These are phyloP conservation scores for Dendrocincla fuliginosa DNA, from an alignment of 2,797 vertebrate species.

Conservation along the genomic window DNA sequence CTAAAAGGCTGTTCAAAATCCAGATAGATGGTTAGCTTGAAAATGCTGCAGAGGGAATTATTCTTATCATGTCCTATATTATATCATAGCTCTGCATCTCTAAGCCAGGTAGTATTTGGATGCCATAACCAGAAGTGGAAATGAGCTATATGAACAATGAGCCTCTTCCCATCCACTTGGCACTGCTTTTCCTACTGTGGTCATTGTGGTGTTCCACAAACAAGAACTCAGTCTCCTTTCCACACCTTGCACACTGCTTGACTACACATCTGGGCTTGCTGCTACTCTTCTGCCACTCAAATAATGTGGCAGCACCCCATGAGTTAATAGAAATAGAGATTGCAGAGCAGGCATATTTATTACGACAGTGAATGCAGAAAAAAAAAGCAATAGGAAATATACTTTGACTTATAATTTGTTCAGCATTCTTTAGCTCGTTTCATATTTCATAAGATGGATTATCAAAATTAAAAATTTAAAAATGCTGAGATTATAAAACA, in stretches of 20 bases:
- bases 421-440: slow-evolving; percentile 11
- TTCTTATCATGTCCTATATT: not conserved
- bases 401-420: not conserved
- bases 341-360: not conserved
- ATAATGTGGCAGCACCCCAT: not conserved
- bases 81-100: not conserved
- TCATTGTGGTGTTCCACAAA: not conserved
- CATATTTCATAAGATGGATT: not conserved
- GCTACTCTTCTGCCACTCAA: not conserved
- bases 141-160: not conserved
- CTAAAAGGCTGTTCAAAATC: not conserved
- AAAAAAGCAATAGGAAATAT: slow-evolving; percentile 3
- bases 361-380: not conserved
- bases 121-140: not conserved
- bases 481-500: not conserved
- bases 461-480: slow-evolving; percentile 39
- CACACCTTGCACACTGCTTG: fast-evolving
- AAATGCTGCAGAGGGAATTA: not conserved
- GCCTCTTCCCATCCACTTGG: not conserved
- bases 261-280: fast-evolving
- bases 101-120: not conserved
- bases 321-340: not conserved
- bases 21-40: not conserved
- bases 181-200: not conserved
- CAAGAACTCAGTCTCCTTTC: not conserved